Evolutionary conservation across 92 coral and sea anemone species (phyloP).

Genomic region (Phenganax stokvisi): DNA sequence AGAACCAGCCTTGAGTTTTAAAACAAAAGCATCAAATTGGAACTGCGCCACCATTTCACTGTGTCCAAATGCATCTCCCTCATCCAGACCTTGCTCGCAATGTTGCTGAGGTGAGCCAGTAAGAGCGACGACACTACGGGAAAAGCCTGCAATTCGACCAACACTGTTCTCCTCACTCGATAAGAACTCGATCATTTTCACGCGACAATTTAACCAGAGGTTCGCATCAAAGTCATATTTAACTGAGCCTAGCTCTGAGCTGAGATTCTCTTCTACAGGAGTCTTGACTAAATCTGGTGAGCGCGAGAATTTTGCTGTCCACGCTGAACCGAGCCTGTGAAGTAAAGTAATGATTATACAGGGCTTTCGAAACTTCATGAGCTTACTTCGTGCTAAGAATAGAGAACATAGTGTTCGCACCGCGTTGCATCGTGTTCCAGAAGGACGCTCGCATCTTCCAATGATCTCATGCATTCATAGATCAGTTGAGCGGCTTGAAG

Average conservation of each 20-base stretch:
- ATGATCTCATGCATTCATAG: conserved; percentile 79
- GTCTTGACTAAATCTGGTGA: conserved; percentile 22
- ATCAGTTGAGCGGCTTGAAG: conserved; percentile 69
- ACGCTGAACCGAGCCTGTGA: conserved; percentile 26
- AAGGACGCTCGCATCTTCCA: conserved; percentile 87
- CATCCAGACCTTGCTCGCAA: conserved; percentile 90
- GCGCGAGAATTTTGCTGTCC: conserved; percentile 37
- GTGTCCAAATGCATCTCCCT: conserved; percentile 94
- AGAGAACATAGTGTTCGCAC: conserved; percentile 22
- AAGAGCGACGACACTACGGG: conserved; percentile 74
- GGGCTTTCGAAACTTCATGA: neutral
- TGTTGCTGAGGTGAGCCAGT: conserved; percentile 86
- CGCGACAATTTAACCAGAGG: conserved; percentile 82
- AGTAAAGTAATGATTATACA: neutral
- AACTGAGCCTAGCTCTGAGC: conserved; percentile 49
- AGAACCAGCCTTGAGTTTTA: conserved; percentile 68
- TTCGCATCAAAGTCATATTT: conserved; percentile 82
- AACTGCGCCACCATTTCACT: conserved; percentile 78
- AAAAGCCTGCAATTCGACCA: conserved; percentile 82
- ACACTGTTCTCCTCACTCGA: conserved; percentile 81
- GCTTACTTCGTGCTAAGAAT: neutral
- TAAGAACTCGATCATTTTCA: conserved; percentile 73
- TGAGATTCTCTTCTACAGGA: conserved; percentile 4
- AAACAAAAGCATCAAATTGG: conserved; percentile 51
- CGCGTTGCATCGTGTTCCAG: conserved; percentile 72